Evolutionary conservation across 2,113 vertebrate genomes (phyloP).

Genomic region (Orycteropus afer): DNA sequence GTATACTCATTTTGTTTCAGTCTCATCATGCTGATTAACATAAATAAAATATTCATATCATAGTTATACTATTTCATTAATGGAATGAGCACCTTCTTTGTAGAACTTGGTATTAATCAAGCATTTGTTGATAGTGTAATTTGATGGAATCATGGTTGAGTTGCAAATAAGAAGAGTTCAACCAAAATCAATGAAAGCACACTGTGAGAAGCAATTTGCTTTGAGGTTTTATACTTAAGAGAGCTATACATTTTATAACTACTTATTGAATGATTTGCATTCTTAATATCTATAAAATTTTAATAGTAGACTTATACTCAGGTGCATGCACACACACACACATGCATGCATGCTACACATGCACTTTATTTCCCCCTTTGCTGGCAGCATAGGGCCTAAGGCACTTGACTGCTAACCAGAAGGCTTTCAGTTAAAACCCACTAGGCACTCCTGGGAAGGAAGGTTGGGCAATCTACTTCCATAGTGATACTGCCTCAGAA

Average conservation of each 20-base stretch:
- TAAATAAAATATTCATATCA: not conserved
- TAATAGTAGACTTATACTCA: not conserved
- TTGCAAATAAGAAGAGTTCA: not conserved
- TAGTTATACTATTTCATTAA: too few species aligned
- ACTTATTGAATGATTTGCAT: not conserved
- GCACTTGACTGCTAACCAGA: too few species aligned
- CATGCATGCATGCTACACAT: not conserved
- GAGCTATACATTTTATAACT: not conserved
- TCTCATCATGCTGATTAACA: too few species aligned
- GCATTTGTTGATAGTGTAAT: not conserved
- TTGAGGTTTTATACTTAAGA: not conserved
- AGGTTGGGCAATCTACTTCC: too few species aligned
- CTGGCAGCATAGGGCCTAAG: too few species aligned
- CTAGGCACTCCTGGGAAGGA: too few species aligned
- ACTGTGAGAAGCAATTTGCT: not conserved
- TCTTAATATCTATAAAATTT: not conserved
- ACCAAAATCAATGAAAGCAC: not conserved
- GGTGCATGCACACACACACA: not conserved
- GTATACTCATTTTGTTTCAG: accelerated
- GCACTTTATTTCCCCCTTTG: too few species aligned
- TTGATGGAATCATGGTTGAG: not conserved
- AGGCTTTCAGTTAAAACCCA: too few species aligned
- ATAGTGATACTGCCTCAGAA: too few species aligned
- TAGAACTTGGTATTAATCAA: not conserved
- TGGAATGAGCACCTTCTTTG: not conserved